Conservation (phyloP, 1,140 invertebrate species). For the Dreissena rostriformis region DNA sequence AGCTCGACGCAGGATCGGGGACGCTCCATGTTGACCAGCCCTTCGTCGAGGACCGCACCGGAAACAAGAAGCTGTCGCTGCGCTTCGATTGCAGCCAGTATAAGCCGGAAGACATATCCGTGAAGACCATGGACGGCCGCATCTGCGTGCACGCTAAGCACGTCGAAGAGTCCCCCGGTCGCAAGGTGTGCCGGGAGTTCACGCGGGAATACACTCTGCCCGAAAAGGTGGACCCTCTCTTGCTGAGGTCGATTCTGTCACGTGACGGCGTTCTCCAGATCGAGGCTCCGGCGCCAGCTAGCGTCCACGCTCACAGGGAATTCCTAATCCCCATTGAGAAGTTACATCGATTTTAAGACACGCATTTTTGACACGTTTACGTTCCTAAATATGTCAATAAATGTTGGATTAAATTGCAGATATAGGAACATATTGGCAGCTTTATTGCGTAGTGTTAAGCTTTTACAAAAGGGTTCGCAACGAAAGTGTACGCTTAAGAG, state of each 20-base stretch:
- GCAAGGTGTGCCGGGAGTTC: conserved; percentile 73
- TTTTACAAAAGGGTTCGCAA: no score
- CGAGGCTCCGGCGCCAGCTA: conserved; percentile 73
- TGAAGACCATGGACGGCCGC: conserved; percentile 72
- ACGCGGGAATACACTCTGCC: conserved; percentile 75
- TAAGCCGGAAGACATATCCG: conserved; percentile 76
- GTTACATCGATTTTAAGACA: no score
- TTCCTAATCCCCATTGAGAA: conserved; percentile 71
- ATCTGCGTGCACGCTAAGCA: conserved; percentile 75
- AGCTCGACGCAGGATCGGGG: background rate
- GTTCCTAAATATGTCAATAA: no score
- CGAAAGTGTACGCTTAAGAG: no score
- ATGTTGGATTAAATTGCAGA: no score
- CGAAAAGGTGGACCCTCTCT: conserved; percentile 70
- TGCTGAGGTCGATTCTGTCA: conserved; percentile 71
- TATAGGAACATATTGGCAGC: no score
- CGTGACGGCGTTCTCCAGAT: conserved; percentile 76
- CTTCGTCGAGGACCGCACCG: conserved; percentile 25
- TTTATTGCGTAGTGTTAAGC: no score
- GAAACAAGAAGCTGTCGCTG: conserved; percentile 72
- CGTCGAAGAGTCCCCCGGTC: conserved; percentile 66
- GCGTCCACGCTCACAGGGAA: conserved; percentile 66
- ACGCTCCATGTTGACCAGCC: background rate
- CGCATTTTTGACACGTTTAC: no score
- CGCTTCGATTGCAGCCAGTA: conserved; percentile 77